phyloP scores from a whole-genome alignment of 2,113 vertebrate species.

The Eretmochelys imbricata region DNA sequence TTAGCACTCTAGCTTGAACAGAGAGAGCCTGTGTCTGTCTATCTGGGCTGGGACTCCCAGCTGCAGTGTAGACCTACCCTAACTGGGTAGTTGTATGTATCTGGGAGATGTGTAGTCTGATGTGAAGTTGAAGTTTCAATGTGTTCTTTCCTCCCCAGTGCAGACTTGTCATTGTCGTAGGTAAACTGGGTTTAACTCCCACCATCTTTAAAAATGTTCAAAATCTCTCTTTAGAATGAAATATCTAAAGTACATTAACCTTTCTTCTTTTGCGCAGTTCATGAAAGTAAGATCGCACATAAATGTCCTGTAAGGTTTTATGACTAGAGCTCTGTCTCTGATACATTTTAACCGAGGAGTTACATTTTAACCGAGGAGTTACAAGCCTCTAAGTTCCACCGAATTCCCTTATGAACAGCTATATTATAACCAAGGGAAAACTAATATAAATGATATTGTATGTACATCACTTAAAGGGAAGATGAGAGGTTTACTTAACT shows the following conservation, averaged over 20 bases:
- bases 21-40: not conserved
- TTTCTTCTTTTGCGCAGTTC: not conserved
- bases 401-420: slow-evolving; percentile 51
- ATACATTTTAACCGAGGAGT: slow-evolving; percentile 46
- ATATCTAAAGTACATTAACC: not conserved
- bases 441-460: slow-evolving; percentile 36
- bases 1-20: not conserved
- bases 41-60: not conserved
- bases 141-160: not conserved
- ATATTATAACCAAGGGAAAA: slow-evolving; percentile 47
- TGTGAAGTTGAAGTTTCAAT: not conserved
- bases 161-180: not conserved
- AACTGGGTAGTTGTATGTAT: not conserved
- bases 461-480: slow-evolving; percentile 32
- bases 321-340: slow-evolving; percentile 5
- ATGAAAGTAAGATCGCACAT: not conserved
- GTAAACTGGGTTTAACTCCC: not conserved
- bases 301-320: slow-evolving; percentile 13
- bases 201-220: not conserved
- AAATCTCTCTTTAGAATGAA: not conserved
- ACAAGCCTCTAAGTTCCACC: slow-evolving; percentile 18
- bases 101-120: not conserved
- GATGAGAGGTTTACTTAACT: slow-evolving; percentile 44
- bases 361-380: slow-evolving; percentile 48
- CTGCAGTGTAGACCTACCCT: not conserved